Evolutionary conservation across 2,888 invertebrate genomes (phyloP).

Genomic region (Polymixis flavicincta): DNA sequence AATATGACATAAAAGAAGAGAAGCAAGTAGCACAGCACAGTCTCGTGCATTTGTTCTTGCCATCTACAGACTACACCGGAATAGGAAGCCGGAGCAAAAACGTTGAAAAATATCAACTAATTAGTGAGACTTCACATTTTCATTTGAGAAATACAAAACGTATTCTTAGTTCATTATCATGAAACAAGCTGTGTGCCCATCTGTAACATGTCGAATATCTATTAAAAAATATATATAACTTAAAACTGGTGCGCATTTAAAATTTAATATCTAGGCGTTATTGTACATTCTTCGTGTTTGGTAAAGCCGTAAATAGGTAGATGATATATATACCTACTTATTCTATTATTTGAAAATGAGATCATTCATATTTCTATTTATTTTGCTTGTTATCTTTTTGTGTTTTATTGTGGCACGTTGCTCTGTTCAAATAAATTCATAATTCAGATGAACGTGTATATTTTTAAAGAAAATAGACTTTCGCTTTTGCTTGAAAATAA

Average conservation of each 20-base stretch:
- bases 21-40: slow-evolving; percentile 7
- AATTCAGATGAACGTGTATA: slow-evolving; percentile 12
- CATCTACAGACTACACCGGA: slow-evolving; percentile 36
- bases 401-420: slow-evolving; percentile 27
- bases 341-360: background rate
- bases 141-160: slow-evolving; percentile 25
- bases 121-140: slow-evolving; percentile 40
- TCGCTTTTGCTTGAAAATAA: background rate
- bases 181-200: background rate
- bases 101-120: slow-evolving; percentile 43
- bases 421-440: slow-evolving; percentile 32
- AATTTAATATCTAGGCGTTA: no score
- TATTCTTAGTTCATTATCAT: slow-evolving; percentile 4
- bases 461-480: slow-evolving; percentile 23
- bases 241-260: no score
- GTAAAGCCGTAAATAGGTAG: no score
- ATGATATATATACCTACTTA: no score
- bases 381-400: slow-evolving; percentile 8
- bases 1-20: slow-evolving; percentile 9
- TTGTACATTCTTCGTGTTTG: no score
- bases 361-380: slow-evolving; percentile 27
- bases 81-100: slow-evolving; percentile 34
- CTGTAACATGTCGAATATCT: no score
- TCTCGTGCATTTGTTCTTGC: slow-evolving; percentile 35
- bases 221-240: no score